Conservation (phyloP, 2,113 vertebrate genomes). For the Semnornis frantzii region DNA sequence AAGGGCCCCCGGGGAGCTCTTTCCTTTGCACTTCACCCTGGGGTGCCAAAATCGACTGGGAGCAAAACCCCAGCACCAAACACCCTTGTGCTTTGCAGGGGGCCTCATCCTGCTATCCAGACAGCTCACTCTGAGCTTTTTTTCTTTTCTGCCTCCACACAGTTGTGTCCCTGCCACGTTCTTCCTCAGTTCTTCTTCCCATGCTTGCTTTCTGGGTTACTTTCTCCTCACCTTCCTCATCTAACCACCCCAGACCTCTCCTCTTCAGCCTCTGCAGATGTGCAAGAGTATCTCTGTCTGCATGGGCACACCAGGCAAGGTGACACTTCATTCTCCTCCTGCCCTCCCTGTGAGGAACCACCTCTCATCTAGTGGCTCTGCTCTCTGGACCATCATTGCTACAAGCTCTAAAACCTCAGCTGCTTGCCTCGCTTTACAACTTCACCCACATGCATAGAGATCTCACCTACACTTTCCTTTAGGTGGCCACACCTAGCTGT, state of each 20-base stretch:
- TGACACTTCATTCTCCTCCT: background rate
- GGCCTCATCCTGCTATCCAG: background rate
- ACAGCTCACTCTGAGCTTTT: rapidly evolving
- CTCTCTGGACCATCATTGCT: background rate
- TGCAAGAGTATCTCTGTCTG: background rate
- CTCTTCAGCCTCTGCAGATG: background rate
- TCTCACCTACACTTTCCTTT: background rate
- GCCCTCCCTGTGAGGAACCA: background rate
- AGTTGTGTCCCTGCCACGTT: background rate
- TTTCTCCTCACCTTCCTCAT: background rate
- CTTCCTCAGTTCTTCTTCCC: background rate
- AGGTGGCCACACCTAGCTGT: too few species aligned
- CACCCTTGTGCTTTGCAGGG: background rate
- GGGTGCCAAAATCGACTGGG: background rate
- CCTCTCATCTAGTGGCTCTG: background rate
- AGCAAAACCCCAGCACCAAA: background rate
- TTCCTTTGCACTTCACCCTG: background rate
- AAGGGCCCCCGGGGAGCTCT: background rate
- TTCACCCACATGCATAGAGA: background rate
- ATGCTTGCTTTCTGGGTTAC: background rate
- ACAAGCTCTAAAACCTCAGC: background rate
- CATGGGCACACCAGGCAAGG: rapidly evolving
- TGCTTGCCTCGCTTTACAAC: background rate
- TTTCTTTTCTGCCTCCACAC: background rate
- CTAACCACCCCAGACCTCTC: background rate